These are phyloP conservation scores for Allygus modestus DNA, from an alignment of 2,888 invertebrate species.

Conservation along the genomic window DNA sequence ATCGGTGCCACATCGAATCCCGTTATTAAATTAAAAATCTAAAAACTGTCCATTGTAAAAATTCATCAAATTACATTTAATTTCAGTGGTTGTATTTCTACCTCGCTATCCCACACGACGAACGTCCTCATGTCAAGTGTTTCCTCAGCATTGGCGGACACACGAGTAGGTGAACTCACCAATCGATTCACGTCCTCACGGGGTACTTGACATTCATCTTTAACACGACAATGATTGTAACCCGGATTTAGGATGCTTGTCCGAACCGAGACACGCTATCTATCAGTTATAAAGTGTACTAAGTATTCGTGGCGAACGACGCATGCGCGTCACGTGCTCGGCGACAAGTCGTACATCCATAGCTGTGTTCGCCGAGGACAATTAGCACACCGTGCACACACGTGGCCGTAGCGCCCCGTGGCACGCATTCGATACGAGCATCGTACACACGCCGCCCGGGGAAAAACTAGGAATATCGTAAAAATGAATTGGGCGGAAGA, in stretches of 20 bases:
- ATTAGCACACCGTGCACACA: constrained; percentile 22
- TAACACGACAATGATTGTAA: constrained; percentile 51
- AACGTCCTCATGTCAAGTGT: too few species aligned
- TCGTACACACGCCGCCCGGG: not conserved
- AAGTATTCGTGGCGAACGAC: constrained; percentile 49
- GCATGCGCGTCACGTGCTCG: constrained; percentile 43
- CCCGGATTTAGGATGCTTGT: constrained; percentile 46
- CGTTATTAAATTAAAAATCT: too few species aligned
- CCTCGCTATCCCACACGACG: too few species aligned
- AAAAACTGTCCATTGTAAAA: too few species aligned
- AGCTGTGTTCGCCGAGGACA: not conserved
- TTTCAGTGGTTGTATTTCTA: too few species aligned
- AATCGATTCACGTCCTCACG: constrained; percentile 29
- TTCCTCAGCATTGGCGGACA: too few species aligned
- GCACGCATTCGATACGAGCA: too few species aligned
- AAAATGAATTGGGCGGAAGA: too few species aligned
- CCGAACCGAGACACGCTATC: constrained; percentile 44
- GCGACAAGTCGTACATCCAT: constrained; percentile 35
- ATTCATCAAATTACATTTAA: too few species aligned
- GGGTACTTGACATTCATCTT: constrained; percentile 53
- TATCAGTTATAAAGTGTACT: constrained; percentile 56
- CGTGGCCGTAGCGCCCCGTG: not conserved
- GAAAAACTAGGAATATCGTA: too few species aligned
- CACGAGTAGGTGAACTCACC: too few species aligned
- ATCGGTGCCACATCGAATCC: too few species aligned